Conservation (phyloP, 2,888 invertebrate genomes). For the Napeogenes sylphis region DNA sequence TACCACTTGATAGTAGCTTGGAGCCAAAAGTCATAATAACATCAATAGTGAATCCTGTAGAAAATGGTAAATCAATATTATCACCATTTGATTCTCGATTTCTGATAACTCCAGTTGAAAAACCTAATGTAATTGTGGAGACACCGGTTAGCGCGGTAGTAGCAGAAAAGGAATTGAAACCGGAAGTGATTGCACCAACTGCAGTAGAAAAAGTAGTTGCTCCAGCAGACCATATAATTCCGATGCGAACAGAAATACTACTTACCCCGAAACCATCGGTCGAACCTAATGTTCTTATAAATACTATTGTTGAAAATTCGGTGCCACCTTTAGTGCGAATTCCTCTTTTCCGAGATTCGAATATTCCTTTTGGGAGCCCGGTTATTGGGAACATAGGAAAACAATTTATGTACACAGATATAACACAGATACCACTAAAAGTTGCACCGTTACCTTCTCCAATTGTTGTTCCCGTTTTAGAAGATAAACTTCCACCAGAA, state of each 20-base stretch:
- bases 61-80: slow-evolving; percentile 13
- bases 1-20: slow-evolving; percentile 7
- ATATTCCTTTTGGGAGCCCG: slow-evolving; percentile 8
- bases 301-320: slow-evolving; percentile 16
- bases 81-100: slow-evolving; percentile 15
- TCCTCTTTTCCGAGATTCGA: slow-evolving; percentile 13
- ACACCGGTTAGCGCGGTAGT: slow-evolving; percentile 8
- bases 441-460: slow-evolving; percentile 10
- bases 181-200: slow-evolving; percentile 5
- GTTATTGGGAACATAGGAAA: slow-evolving; percentile 12
- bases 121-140: slow-evolving; percentile 7
- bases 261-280: neutral
- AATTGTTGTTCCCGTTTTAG: slow-evolving; percentile 16
- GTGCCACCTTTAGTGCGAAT: slow-evolving; percentile 17
- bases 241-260: slow-evolving; percentile 16
- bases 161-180: slow-evolving; percentile 8
- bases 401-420: slow-evolving; percentile 20
- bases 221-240: slow-evolving; percentile 18
- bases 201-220: slow-evolving; percentile 15
- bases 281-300: slow-evolving; percentile 15
- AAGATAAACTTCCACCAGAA: slow-evolving; percentile 16
- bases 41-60: slow-evolving; percentile 22
- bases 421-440: slow-evolving; percentile 18
- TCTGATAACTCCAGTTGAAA: slow-evolving; percentile 11
- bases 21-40: slow-evolving; percentile 25